Conservation (phyloP, 2,888 invertebrate species). For the Cryptocheilus praepositus region DNA sequence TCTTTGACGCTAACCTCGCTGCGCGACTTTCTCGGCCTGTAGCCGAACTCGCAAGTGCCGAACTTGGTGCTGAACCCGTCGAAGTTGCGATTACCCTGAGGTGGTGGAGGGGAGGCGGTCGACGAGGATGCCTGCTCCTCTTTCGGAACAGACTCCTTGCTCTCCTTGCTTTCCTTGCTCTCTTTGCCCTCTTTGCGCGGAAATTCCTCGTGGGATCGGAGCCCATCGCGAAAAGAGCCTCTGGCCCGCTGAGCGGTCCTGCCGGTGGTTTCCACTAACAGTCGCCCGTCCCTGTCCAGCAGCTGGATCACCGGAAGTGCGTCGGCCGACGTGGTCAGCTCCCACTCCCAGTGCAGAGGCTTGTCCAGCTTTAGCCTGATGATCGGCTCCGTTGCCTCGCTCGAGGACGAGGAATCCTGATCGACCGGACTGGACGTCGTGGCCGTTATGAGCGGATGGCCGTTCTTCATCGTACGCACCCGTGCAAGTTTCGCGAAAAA, state of each 20-base stretch:
- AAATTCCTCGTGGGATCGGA: slow-evolving; percentile 60
- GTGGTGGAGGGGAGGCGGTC: slow-evolving; percentile 1
- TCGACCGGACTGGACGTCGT: slow-evolving; percentile 46
- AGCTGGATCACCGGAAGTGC: slow-evolving; percentile 65
- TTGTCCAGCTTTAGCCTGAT: slow-evolving; percentile 66
- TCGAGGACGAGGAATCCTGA: slow-evolving; percentile 51
- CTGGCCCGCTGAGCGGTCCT: slow-evolving; percentile 67
- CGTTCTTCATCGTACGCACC: slow-evolving; percentile 57
- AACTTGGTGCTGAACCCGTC: slow-evolving; percentile 67
- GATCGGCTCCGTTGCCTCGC: slow-evolving; percentile 57
- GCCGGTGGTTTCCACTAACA: slow-evolving; percentile 67
- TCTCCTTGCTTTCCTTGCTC: slow-evolving; percentile 11
- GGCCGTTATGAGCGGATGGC: slow-evolving; percentile 52
- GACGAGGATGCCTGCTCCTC: slow-evolving; percentile 26
- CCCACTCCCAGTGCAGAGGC: slow-evolving; percentile 68
- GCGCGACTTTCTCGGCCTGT: slow-evolving; percentile 61
- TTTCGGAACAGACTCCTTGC: slow-evolving; percentile 10
- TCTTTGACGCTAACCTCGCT: slow-evolving; percentile 59
- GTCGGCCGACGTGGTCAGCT: slow-evolving; percentile 67
- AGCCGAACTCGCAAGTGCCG: slow-evolving; percentile 49
- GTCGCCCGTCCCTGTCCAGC: slow-evolving; percentile 65
- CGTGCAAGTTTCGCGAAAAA: no score
- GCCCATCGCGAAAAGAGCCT: slow-evolving; percentile 64
- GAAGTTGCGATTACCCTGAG: slow-evolving; percentile 58
- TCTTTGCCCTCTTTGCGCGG: slow-evolving; percentile 22